Evolutionary conservation across 2,888 invertebrate genomes (phyloP).

Genomic region (Xylota segnis): DNA sequence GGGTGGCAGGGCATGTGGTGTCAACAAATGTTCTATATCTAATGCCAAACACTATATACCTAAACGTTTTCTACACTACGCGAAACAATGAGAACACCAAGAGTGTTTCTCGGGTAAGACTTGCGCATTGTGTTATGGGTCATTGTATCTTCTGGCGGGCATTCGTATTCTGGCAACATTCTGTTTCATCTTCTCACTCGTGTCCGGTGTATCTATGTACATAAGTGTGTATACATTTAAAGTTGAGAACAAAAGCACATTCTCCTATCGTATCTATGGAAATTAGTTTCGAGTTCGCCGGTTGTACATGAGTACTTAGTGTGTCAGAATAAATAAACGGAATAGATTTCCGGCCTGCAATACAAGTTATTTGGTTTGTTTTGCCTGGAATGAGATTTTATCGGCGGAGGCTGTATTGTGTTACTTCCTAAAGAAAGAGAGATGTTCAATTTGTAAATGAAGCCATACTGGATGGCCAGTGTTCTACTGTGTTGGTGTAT

Average conservation of each 20-base stretch:
- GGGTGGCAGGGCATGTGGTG: conserved; percentile 51
- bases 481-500: background rate
- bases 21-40: conserved; percentile 16
- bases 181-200: background rate
- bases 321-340: conserved; percentile 57
- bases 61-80: background rate
- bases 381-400: conserved; percentile 30
- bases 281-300: conserved; percentile 69
- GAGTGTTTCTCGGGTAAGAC: conserved; percentile 24
- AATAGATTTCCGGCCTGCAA: conserved; percentile 58
- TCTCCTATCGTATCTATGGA: conserved; percentile 60
- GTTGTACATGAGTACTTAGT: conserved; percentile 52
- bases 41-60: background rate
- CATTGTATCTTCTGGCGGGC: background rate
- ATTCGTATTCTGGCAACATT: conserved; percentile 36
- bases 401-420: conserved; percentile 27
- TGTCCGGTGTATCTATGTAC: too few relatives aligned
- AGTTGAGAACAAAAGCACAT: conserved; percentile 56
- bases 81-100: background rate
- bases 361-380: conserved; percentile 14
- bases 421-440: background rate
- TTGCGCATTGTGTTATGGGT: conserved; percentile 37
- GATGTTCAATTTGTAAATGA: conserved; percentile 37
- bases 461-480: conserved; percentile 6
- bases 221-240: background rate